phyloP scores from a whole-genome alignment of 2,888 invertebrate species.

The Polia nebulosa region DNA sequence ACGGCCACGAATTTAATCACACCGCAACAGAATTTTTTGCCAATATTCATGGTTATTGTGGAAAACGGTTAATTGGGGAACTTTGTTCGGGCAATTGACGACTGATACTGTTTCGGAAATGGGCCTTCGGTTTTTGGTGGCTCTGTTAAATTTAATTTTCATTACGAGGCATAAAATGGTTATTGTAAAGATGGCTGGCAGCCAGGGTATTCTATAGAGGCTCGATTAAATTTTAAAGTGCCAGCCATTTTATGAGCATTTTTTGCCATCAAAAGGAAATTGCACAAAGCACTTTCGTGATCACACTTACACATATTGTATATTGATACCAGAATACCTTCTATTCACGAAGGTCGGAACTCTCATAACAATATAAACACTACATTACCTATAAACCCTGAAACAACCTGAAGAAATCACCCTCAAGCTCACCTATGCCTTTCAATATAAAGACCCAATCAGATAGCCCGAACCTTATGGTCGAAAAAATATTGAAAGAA shows the following conservation, averaged over 20 bases:
- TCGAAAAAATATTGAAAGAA: slow-evolving; percentile 64
- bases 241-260: not conserved
- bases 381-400: not conserved
- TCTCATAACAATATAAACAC: not conserved
- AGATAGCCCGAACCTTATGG: slow-evolving; percentile 50
- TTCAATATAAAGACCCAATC: slow-evolving; percentile 48
- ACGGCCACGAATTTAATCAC: slow-evolving; percentile 68
- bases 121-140: slow-evolving; percentile 55
- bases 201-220: not conserved
- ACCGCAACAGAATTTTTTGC: slow-evolving; percentile 65
- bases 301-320: not conserved
- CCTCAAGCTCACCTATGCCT: slow-evolving; percentile 22
- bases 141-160: slow-evolving; percentile 61
- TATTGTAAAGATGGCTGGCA: slow-evolving; percentile 25
- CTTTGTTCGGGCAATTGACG: slow-evolving; percentile 69
- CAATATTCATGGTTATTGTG: slow-evolving; percentile 67
- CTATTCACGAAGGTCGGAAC: not conserved
- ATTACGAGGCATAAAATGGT: slow-evolving; percentile 47
- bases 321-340: not conserved
- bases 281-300: not conserved
- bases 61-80: slow-evolving; percentile 70
- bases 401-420: slow-evolving; percentile 11
- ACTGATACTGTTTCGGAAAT: slow-evolving; percentile 65
- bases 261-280: not conserved
- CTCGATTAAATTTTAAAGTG: slow-evolving; percentile 9